These are phyloP conservation scores for Epinephelus cyanopodus DNA, from an alignment of 2,113 vertebrate species.

Conservation along the genomic window DNA sequence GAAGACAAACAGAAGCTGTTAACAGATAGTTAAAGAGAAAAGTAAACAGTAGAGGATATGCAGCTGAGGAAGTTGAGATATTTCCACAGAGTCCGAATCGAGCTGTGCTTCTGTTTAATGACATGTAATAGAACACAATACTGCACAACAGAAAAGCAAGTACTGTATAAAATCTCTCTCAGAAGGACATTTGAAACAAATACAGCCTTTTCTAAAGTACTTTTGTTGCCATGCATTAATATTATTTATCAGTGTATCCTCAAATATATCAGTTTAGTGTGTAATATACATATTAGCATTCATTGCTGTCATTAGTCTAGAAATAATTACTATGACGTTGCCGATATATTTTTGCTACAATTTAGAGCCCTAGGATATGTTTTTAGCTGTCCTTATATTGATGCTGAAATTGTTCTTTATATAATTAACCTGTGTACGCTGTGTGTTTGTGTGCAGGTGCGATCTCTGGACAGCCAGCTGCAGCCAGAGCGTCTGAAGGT, in stretches of 20 bases:
- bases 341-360: too few relatives aligned
- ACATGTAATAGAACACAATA: not conserved
- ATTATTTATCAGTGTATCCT: not conserved
- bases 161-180: not conserved
- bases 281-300: too few relatives aligned
- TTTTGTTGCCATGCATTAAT: not conserved
- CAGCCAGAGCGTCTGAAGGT: constrained; percentile 98
- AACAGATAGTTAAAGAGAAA: constrained; percentile 4
- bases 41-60: constrained; percentile 23
- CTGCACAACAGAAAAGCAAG: not conserved
- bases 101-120: not conserved
- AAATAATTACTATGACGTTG: not conserved
- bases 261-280: not conserved
- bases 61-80: not conserved
- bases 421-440: too few relatives aligned
- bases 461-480: constrained; percentile 94
- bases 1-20: constrained; percentile 24
- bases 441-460: constrained; percentile 84
- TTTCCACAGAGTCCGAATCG: not conserved
- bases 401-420: not conserved
- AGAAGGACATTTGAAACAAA: not conserved
- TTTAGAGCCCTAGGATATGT: not conserved
- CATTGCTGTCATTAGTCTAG: not conserved
- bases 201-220: not conserved
- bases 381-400: not conserved